A percentile compares a stretch with the other conserved stretches of the same genome.
Evolutionary conservation across 2,888 invertebrate genomes (phyloP).

Genomic region (Hirtodrosophila trivittata): DNA sequence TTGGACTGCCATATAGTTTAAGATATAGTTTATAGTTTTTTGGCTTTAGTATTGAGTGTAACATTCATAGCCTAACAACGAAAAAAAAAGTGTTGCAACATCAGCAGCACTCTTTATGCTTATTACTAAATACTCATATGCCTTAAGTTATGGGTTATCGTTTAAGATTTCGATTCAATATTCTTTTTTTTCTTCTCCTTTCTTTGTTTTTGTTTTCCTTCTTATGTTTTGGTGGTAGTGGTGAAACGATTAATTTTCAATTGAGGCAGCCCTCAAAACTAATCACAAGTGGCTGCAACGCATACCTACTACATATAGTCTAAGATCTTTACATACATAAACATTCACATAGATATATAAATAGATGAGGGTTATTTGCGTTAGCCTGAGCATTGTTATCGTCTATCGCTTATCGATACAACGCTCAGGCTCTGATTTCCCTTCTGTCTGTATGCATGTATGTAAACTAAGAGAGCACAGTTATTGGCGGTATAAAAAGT

Average conservation of each 20-base stretch:
- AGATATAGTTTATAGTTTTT: constrained; percentile 28
- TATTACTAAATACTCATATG: constrained; percentile 34
- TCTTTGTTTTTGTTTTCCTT: constrained; percentile 3
- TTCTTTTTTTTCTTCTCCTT: constrained; percentile 25
- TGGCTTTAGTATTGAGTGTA: constrained; percentile 60
- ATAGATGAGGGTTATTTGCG: constrained; percentile 36
- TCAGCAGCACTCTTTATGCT: constrained; percentile 32
- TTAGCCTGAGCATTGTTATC: too few relatives aligned
- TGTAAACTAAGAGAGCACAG: constrained; percentile 67
- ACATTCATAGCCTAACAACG: constrained; percentile 75
- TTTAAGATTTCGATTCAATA: constrained; percentile 6
- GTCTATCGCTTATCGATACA: too few relatives aligned
- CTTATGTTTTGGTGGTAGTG: constrained; percentile 23
- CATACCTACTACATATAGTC: constrained; percentile 58
- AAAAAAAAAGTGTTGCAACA: constrained; percentile 50
- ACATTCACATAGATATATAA: constrained; percentile 23
- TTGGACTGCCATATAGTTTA: constrained; percentile 46
- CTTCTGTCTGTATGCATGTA: constrained; percentile 22
- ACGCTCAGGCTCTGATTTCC: neutral
- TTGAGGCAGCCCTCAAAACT: constrained; percentile 52
- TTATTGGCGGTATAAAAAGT: constrained; percentile 79
- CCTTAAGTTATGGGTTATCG: constrained; percentile 8
- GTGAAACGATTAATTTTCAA: constrained; percentile 43
- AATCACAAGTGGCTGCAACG: constrained; percentile 69
- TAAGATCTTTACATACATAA: constrained; percentile 51